A percentile compares a stretch with the other conserved stretches of the same genome.
These are phyloP conservation scores for Loxodonta africana DNA, from an alignment of 2,113 vertebrate species.

Conservation along the genomic window DNA sequence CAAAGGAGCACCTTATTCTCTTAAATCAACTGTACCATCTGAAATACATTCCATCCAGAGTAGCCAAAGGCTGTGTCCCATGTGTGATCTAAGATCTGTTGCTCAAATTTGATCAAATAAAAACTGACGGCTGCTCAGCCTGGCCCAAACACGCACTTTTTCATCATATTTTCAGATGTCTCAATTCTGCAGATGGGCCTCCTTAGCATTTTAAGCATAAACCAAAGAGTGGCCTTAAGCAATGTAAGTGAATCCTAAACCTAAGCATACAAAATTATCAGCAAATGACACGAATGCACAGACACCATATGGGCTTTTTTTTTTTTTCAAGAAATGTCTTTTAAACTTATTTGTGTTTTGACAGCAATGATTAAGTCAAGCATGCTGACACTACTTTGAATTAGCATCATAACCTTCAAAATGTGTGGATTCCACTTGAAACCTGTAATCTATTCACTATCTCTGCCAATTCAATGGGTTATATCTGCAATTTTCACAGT, in stretches of 20 bases:
- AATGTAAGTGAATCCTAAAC: background rate
- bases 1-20: constrained; percentile 45
- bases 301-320: background rate
- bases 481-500: constrained; percentile 11
- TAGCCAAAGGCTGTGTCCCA: constrained; percentile 56
- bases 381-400: background rate
- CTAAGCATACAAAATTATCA: background rate
- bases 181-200: constrained; percentile 64
- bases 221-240: background rate
- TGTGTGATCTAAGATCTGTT: constrained; percentile 57
- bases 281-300: background rate
- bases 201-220: constrained; percentile 49
- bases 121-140: constrained; percentile 42
- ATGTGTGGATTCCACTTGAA: constrained; percentile 60
- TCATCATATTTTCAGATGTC: constrained; percentile 61
- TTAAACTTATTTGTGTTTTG: constrained; percentile 55
- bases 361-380: constrained; percentile 23
- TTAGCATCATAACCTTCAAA: constrained; percentile 45
- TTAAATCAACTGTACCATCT: constrained; percentile 34
- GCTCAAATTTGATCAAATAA: constrained; percentile 70
- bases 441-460: background rate
- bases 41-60: constrained; percentile 55
- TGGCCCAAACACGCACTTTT: constrained; percentile 45
- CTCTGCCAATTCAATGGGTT: background rate
- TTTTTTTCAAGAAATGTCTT: background rate